Evolutionary conservation across 1,140 invertebrate species (phyloP).

Genomic region (Diprion similis): DNA sequence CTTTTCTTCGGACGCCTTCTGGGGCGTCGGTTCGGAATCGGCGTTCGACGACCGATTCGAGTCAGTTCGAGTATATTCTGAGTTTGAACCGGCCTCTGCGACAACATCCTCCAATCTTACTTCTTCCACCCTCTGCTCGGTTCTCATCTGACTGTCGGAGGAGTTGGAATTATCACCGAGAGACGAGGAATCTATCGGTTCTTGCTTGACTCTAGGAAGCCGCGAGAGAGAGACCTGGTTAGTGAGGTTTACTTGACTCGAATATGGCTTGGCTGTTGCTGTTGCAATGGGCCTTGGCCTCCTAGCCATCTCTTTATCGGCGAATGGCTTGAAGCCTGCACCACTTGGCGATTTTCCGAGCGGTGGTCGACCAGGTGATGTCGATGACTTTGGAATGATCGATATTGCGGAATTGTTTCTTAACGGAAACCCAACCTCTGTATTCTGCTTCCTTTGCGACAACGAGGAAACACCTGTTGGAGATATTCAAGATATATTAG

Average conservation of each 20-base stretch:
- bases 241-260: constrained; percentile 47
- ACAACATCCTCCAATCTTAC: constrained; percentile 57
- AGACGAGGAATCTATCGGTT: constrained; percentile 47
- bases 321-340: constrained; percentile 51
- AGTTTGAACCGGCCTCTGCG: constrained; percentile 50
- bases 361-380: constrained; percentile 49
- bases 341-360: constrained; percentile 46
- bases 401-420: constrained; percentile 74
- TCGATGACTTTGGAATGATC: constrained; percentile 66
- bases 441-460: constrained; percentile 60
- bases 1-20: constrained; percentile 39
- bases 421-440: constrained; percentile 64
- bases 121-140: constrained; percentile 57
- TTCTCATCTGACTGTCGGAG: constrained; percentile 53
- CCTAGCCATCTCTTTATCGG: constrained; percentile 48
- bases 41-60: constrained; percentile 42
- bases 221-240: constrained; percentile 55
- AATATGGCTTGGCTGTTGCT: constrained; percentile 50
- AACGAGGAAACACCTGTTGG: constrained; percentile 57
- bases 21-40: constrained; percentile 37
- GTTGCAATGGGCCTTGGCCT: constrained; percentile 55
- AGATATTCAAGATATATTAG: constrained; percentile 30
- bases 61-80: constrained; percentile 48
- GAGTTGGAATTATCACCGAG: constrained; percentile 59
- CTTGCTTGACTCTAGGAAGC: constrained; percentile 49